Conservation (phyloP, 1,140 invertebrate genomes). For the Scaptomyza graminum region DNA sequence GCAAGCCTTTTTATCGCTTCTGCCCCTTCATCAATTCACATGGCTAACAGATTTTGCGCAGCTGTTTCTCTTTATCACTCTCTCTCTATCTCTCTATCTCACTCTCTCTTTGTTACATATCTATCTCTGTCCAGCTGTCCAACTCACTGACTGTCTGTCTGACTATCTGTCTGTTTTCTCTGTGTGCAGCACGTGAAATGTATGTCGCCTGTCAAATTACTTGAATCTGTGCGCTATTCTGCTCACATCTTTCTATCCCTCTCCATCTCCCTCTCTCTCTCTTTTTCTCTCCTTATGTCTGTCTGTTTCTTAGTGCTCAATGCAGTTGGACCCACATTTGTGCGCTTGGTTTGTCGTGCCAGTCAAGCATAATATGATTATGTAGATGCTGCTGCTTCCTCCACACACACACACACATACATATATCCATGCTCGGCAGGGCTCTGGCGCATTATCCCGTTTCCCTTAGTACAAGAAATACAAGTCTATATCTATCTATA, state of each 20-base stretch:
- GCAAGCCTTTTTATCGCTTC: slow-evolving; percentile 79
- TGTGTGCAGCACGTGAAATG: slow-evolving; percentile 59
- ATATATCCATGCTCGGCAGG: slow-evolving; percentile 11
- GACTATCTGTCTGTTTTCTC: slow-evolving; percentile 11
- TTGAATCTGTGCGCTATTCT: slow-evolving; percentile 67
- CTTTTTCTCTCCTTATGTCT: neutral
- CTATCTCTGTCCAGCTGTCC: slow-evolving; percentile 23
- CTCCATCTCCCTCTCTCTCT: neutral
- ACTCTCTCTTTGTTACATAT: neutral
- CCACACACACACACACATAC: slow-evolving; percentile 18
- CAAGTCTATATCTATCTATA: slow-evolving; percentile 22
- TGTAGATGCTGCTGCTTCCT: slow-evolving; percentile 64
- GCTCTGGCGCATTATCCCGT: slow-evolving; percentile 15
- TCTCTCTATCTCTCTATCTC: neutral
- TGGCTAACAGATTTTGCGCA: slow-evolving; percentile 77
- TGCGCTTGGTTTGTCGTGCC: slow-evolving; percentile 80
- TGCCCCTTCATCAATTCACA: slow-evolving; percentile 76
- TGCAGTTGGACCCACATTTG: slow-evolving; percentile 81
- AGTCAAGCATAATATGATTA: slow-evolving; percentile 82
- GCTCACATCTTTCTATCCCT: slow-evolving; percentile 18
- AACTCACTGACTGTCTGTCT: slow-evolving; percentile 28
- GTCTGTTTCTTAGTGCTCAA: slow-evolving; percentile 46
- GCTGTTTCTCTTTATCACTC: slow-evolving; percentile 44
- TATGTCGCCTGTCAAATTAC: slow-evolving; percentile 82
- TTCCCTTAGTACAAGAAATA: slow-evolving; percentile 1